Conservation (phyloP, 1,140 invertebrate species). For the Drosophila pandora region DNA sequence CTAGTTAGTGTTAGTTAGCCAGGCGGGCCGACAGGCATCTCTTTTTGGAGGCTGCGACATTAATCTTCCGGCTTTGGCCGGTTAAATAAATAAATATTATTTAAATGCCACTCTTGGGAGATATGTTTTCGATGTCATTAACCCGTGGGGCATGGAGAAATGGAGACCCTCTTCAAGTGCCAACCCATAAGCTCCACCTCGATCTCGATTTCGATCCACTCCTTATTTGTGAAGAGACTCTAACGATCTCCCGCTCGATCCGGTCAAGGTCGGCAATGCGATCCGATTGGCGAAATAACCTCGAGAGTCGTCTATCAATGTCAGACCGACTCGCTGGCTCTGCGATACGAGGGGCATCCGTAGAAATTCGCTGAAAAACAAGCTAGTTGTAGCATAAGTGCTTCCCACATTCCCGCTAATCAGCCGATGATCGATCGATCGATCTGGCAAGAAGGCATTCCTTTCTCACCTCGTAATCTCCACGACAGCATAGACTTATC, state of each 20-base stretch:
- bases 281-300: conserved; percentile 55
- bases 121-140: conserved; percentile 49
- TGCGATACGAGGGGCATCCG: conserved; percentile 15
- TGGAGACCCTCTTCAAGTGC: conserved; percentile 3
- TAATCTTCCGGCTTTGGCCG: conserved; percentile 57
- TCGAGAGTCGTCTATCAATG: conserved; percentile 48
- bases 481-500: conserved; percentile 28
- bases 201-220: conserved; percentile 18
- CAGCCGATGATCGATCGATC: conserved; percentile 44
- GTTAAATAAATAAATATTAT: conserved; percentile 68
- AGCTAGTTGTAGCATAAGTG: conserved; percentile 23
- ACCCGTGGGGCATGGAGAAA: conserved; percentile 20
- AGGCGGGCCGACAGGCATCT: neutral
- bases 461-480: conserved; percentile 54
- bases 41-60: conserved; percentile 48
- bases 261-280: conserved; percentile 77
- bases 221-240: conserved; percentile 43
- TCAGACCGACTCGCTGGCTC: conserved; percentile 10
- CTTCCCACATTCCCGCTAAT: conserved; percentile 40
- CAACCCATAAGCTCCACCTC: conserved; percentile 15
- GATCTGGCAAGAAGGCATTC: conserved; percentile 27
- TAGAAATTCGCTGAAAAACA: conserved; percentile 30
- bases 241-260: too few species aligned
- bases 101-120: conserved; percentile 47
- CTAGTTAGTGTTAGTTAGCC: conserved; percentile 42